Base-by-base conservation (phyloP, 2,797 vertebrate genomes). In the Onychomys leucogaster region DNA sequence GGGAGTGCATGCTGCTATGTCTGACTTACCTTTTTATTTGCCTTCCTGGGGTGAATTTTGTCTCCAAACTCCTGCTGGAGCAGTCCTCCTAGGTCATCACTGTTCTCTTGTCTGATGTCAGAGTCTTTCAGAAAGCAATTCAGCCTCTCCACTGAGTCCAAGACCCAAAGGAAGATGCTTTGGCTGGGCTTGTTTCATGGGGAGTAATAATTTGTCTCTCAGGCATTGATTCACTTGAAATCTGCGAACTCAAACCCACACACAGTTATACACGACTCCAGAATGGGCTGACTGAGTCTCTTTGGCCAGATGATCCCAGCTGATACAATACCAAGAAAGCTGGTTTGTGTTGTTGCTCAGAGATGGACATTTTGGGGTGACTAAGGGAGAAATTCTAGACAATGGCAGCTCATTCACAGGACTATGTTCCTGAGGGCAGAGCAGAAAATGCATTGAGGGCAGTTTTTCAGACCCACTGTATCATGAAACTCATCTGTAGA, bases 251-350 rank as follows among this genome's bases (percentile, higher is more conserved):
- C 73, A 71, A 37, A 94, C 19, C 37, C 11, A 8, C 41, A 5
- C 19, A 41, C 21, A 41, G 9, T 21, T 41, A 11, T 41, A 6
- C 3, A 10, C 13, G 27, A 57, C n/a, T 71, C 23, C 0, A 25
- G 83, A 65, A 65, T 17, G 17, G 37, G 34, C 32, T 71, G 67
- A 57, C 59, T 78, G 61, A 27, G 91, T 82, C 37, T 55, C 73
- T 95, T 55, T 82, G 61, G 59, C 59, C 80, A 43, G 34, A 67
- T 37, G 65, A 27, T 71, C 17, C 34, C 65, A 80, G 61, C 1
- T 94, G 81, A 76, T 83, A 82, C 91, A 57, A 9, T 52, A 95
- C 55, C 29, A 76, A 81, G 29, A 91, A 49, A 61, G 46, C 73
- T 95, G 82, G 29, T 16, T 89, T 65, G 59, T 87, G 55, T 49